These are phyloP conservation scores for Diachrysia chrysitis DNA, from an alignment of 2,888 invertebrate species.

Conservation along the genomic window DNA sequence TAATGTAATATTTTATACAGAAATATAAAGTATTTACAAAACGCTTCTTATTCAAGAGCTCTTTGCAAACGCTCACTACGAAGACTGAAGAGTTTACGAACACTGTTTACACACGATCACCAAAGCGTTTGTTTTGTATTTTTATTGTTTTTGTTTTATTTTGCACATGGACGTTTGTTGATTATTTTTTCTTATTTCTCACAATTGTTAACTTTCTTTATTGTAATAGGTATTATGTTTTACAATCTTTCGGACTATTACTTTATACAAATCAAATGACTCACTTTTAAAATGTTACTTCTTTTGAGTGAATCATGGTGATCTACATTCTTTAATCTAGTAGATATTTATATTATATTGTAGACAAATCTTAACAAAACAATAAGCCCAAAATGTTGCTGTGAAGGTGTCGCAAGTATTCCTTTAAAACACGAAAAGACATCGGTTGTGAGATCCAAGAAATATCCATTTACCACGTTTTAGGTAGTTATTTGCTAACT, in stretches of 20 bases:
- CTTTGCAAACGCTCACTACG: constrained; percentile 21
- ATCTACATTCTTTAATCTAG: constrained; percentile 30
- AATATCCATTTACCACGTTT: constrained; percentile 42
- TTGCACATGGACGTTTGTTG: constrained; percentile 17
- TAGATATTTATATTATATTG: neutral
- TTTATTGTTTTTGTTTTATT: constrained; percentile 11
- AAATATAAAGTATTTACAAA: constrained; percentile 12
- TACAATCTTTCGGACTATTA: constrained; percentile 26
- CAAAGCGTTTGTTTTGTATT: constrained; percentile 33
- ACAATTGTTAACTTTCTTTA: constrained; percentile 39
- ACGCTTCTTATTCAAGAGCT: constrained; percentile 8
- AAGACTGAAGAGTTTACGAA: constrained; percentile 16
- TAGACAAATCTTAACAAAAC: neutral
- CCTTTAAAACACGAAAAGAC: constrained; percentile 28
- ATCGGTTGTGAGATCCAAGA: constrained; percentile 57
- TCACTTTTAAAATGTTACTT: constrained; percentile 43
- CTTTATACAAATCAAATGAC: constrained; percentile 40
- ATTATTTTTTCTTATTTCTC: constrained; percentile 27
- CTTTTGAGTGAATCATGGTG: constrained; percentile 45
- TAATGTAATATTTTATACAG: neutral
- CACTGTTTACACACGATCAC: constrained; percentile 30
- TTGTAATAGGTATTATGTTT: constrained; percentile 25
- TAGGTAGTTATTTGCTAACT: neutral
- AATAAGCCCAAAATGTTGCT: too few relatives aligned
- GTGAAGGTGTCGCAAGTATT: too few relatives aligned